Base-by-base conservation (phyloP, 2,888 invertebrate species). In the Boloria euphrosyne region DNA sequence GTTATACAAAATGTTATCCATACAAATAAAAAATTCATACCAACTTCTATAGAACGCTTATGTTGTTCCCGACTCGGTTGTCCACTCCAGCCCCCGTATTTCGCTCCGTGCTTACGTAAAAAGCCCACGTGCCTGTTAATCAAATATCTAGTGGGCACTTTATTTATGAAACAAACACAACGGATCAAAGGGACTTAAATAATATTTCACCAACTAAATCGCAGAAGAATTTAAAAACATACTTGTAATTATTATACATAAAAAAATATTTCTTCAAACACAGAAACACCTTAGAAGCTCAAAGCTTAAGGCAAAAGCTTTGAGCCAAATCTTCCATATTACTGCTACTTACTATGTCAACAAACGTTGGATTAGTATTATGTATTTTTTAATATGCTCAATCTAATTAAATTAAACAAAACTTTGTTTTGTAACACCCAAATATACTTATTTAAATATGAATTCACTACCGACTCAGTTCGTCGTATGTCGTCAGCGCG, bases 91-190 rank as follows among this genome's bases (percentile, higher is more conserved):
- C 14, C 31, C 7, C 31, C 1, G 16, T 27, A 49, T 58, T 52
- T 64, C 46, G 10, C 50, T 55, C 51, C 38, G 27, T 62, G 43
- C 57, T 63, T 57, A 63, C 43, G 7, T 55, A 50, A 63, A 46
- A 51, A 52, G 4, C 51, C 16, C 64, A 13, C 51, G 47, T 27
- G 43, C 53, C 62, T 53, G 27, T 61, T 62, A 63, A 65, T 57
- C 62, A 69, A 71, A 71, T 62, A 69, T 57, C 67, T 65, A 22
- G 64, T 58, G 66, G 66, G 66, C 63, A 64, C 47, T 49, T 51
- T 50, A 46, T 58, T 52, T 46, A 31, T 51, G 43, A 47, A 60
- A 60, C 22, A 54, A 60, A 55, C 38, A 59, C 17, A 59, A 44
- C 22, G 13, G 64, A 64, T 51, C 52, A 60, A 65, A 52, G 44